phyloP scores from a whole-genome alignment of 2,888 invertebrate genomes.

The Rhopalosiphum nymphaeae region DNA sequence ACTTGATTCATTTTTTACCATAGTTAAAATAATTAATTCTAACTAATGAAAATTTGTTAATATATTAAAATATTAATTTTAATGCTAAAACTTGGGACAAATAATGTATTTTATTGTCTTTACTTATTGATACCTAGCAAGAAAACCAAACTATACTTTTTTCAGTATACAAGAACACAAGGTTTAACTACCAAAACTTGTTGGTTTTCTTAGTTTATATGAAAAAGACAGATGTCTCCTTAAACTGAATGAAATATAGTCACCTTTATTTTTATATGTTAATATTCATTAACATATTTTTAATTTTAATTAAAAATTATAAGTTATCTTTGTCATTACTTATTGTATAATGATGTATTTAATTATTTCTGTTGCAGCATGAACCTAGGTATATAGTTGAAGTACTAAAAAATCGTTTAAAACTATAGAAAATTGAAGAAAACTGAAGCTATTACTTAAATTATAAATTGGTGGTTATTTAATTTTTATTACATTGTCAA shows the following conservation, averaged over 20 bases:
- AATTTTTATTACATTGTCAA: background rate
- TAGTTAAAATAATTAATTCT: background rate
- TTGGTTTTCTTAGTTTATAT: background rate
- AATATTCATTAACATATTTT: background rate
- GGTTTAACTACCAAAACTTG: background rate
- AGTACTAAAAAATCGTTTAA: slow-evolving; percentile 43
- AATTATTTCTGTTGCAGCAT: slow-evolving; percentile 44
- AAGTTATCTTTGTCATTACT: background rate
- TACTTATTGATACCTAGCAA: background rate
- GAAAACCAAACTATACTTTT: background rate
- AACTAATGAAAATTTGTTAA: background rate
- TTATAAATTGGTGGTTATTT: background rate
- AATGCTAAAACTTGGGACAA: background rate
- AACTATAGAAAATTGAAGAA: background rate
- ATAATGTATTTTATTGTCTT: background rate
- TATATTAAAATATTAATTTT: background rate
- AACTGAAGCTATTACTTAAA: background rate
- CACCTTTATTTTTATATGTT: background rate
- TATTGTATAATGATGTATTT: background rate
- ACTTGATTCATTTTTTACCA: background rate
- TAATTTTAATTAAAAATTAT: background rate
- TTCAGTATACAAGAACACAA: background rate
- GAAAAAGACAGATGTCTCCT: background rate
- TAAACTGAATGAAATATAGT: background rate
- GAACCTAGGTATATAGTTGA: slow-evolving; percentile 20